Conservation (phyloP, 1,140 invertebrate species). For the Whitmania pigra region DNA sequence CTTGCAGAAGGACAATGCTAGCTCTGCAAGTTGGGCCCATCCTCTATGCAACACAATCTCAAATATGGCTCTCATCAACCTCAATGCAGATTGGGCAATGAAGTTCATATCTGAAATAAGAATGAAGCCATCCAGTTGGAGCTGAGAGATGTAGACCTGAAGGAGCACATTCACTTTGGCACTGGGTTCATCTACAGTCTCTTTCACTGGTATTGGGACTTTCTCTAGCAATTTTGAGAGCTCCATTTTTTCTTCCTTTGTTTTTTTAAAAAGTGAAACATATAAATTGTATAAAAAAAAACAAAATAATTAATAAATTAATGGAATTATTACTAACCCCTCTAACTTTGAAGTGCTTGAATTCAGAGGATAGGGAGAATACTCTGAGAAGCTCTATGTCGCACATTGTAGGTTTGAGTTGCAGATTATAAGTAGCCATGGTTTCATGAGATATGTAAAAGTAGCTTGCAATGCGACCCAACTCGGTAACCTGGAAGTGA, state of each 20-base stretch:
- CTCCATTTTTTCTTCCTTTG: conserved; percentile 84
- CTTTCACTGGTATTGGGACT: conserved; percentile 97
- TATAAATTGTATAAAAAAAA: conserved; percentile 16
- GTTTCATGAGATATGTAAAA: conserved; percentile 96
- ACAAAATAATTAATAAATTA: conserved; percentile 8
- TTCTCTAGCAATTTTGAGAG: conserved; percentile 90
- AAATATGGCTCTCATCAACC: conserved; percentile 89
- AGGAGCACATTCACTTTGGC: conserved; percentile 91
- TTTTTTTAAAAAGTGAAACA: background rate
- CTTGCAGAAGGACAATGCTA: conserved; percentile 86
- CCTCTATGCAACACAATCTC: conserved; percentile 79
- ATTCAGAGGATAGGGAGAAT: conserved; percentile 73
- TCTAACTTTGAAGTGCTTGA: conserved; percentile 55
- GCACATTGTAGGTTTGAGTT: conserved; percentile 86
- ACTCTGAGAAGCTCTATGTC: conserved; percentile 98
- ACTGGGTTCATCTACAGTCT: conserved; percentile 93
- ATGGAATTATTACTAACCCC: conserved; percentile 47
- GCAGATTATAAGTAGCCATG: conserved; percentile 88
- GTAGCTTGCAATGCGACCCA: conserved; percentile 92
- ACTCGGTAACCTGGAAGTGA: conserved; percentile 75
- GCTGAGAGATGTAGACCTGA: conserved; percentile 94
- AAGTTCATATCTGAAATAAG: conserved; percentile 99
- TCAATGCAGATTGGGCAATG: conserved; percentile 89
- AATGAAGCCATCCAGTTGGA: conserved; percentile 95
- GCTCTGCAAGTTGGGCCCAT: conserved; percentile 94